Evolutionary conservation across 1,140 invertebrate genomes (phyloP).

Genomic region (Batillaria attramentaria): DNA sequence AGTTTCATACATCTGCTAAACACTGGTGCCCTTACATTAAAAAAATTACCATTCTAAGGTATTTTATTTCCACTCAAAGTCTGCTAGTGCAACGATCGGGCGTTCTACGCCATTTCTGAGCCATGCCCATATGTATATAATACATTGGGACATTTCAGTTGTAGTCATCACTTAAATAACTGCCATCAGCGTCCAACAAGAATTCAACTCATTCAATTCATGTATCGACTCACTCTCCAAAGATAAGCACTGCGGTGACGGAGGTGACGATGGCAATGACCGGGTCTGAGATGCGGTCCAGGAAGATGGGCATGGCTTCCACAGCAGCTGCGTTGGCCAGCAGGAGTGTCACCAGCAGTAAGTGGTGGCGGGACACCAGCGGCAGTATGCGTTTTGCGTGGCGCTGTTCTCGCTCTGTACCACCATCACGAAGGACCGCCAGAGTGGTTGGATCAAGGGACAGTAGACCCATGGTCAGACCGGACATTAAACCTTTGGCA

Average conservation of each 20-base stretch:
- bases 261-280: constrained; percentile 67
- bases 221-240: constrained; percentile 68
- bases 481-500: constrained; percentile 68
- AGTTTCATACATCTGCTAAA: no score
- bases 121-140: no score
- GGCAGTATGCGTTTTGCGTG: constrained; percentile 66
- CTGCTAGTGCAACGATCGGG: no score
- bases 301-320: constrained; percentile 71
- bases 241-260: constrained; percentile 68
- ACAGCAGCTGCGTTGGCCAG: constrained; percentile 68
- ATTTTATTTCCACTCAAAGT: no score
- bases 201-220: background rate
- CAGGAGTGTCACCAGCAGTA: constrained; percentile 67
- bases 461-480: constrained; percentile 68
- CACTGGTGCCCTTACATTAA: no score
- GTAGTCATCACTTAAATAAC: background rate
- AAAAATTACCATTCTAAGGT: no score
- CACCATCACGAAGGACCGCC: constrained; percentile 62
- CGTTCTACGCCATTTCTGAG: no score
- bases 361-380: constrained; percentile 64
- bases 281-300: constrained; percentile 67
- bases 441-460: constrained; percentile 67
- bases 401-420: constrained; percentile 59
- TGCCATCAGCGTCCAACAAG: background rate
- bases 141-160: no score